These are phyloP conservation scores for Notolepis coatsorum DNA, from an alignment of 2,797 vertebrate genomes.

Conservation along the genomic window DNA sequence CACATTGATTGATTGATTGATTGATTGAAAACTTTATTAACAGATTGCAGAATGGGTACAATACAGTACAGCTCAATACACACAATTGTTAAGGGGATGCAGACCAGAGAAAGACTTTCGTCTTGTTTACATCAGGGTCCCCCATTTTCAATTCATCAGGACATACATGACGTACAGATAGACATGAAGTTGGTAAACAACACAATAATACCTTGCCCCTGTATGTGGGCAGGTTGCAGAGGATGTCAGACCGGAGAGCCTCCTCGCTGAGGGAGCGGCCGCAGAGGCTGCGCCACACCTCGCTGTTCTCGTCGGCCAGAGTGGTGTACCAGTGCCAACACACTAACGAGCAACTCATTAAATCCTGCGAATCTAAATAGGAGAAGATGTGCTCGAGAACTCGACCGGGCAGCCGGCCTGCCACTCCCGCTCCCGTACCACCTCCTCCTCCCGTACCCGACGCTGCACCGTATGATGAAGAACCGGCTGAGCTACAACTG, in stretches of 20 bases:
- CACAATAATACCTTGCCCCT: slow-evolving; percentile 89
- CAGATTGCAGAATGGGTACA: no score
- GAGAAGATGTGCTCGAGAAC: slow-evolving; percentile 95
- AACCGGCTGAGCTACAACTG: slow-evolving; percentile 75
- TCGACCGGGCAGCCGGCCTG: slow-evolving; percentile 89
- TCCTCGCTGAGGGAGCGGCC: slow-evolving; percentile 89
- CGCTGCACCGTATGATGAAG: slow-evolving; percentile 64
- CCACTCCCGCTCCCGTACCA: slow-evolving; percentile 64
- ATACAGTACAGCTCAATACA: no score
- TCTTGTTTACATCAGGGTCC: no score
- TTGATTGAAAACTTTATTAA: no score
- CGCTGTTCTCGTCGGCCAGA: slow-evolving; percentile 95
- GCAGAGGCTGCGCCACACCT: slow-evolving; percentile 97
- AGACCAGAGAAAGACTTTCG: no score
- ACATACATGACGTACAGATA: no score
- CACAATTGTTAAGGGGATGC: no score
- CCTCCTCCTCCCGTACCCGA: slow-evolving; percentile 63
- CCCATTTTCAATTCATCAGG: no score
- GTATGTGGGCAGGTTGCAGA: slow-evolving; percentile 94
- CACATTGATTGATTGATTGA: no score
- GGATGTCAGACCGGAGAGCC: slow-evolving; percentile 94
- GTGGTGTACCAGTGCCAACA: slow-evolving; percentile 95
- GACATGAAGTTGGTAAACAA: slow-evolving; percentile 42
- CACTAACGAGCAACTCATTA: slow-evolving; percentile 90
- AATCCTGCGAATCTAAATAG: slow-evolving; percentile 90